Base-by-base conservation (phyloP, 2,113 vertebrate genomes). In the Ptilorrhoa leucosticta region DNA sequence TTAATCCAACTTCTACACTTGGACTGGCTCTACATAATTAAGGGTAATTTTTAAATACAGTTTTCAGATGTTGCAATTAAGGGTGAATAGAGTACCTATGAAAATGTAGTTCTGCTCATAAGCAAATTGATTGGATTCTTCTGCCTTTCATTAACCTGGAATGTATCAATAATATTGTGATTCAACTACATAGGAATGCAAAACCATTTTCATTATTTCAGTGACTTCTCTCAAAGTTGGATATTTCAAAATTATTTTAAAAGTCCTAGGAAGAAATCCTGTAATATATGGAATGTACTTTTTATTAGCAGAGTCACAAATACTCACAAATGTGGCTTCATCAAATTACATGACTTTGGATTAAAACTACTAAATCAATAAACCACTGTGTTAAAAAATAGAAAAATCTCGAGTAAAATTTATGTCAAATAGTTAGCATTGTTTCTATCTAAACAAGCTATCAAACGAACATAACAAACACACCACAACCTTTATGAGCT, bases 301-400 rank as follows among this genome's bases (percentile, higher is more conserved):
- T 76, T 47, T 69, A 63, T 80, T 70, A 85, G 8, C 17, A 53
- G 27, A 76, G 12, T 53, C 93, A 48, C 28, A 94, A 84, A 76
- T 65, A 33, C 11, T 57, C 31, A 48, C 16, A 77, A 58, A 45
- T 69, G 9, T 13, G 11, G 1, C 19, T 79, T 65, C 23, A 72
- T 87, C 42, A 80, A 87, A 31, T 96, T 86, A 44, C 47, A 80
- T 58, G 17, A 10, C 64, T 83, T 91, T 64, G 20, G 24, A 86
- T 66, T 82, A 86, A 87, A 95, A 69, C 27, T 66, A 73, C 22
- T 58, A 88, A 83, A 93, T 94, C 85, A 83, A 83, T 92, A 97
- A 92, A 72, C 60, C 84, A 70, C 56, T 61, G 26, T 37, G 65
- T 73, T 44, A 68, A 93, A 93, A 95, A 87, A 83, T 63, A 73